These are phyloP conservation scores for Cacoxenus indagator DNA, from an alignment of 2,888 invertebrate genomes.

Conservation along the genomic window DNA sequence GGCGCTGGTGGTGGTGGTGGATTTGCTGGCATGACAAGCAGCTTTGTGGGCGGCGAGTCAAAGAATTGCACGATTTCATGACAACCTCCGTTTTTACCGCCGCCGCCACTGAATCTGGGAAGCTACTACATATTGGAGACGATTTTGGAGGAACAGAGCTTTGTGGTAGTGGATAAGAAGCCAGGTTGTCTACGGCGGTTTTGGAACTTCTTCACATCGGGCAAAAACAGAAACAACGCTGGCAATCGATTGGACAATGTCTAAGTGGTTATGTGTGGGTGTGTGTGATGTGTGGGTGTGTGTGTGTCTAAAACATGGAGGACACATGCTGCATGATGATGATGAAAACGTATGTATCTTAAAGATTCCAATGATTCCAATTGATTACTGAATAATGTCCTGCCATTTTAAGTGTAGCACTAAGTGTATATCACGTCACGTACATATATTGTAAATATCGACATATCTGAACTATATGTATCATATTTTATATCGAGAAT, in stretches of 20 bases:
- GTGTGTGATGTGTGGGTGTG: not conserved
- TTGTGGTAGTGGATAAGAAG: slow-evolving; percentile 59
- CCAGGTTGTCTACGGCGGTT: slow-evolving; percentile 62
- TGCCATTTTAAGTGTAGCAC: slow-evolving; percentile 7
- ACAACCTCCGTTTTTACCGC: slow-evolving; percentile 71
- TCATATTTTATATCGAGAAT: slow-evolving; percentile 2
- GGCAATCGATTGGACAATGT: slow-evolving; percentile 23
- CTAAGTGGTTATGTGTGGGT: not conserved
- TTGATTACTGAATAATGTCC: slow-evolving; percentile 13
- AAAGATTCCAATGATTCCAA: not conserved
- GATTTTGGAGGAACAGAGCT: slow-evolving; percentile 63
- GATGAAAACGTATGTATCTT: not conserved
- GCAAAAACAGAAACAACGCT: slow-evolving; percentile 37
- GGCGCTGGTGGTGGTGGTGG: slow-evolving; percentile 30
- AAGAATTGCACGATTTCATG: slow-evolving; percentile 90
- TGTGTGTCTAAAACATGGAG: not conserved
- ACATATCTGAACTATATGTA: slow-evolving; percentile 9
- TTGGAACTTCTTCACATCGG: slow-evolving; percentile 59
- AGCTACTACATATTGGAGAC: slow-evolving; percentile 66
- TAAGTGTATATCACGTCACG: slow-evolving; percentile 46
- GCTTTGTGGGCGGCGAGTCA: slow-evolving; percentile 71
- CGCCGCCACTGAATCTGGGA: slow-evolving; percentile 63
- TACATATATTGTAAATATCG: slow-evolving; percentile 18
- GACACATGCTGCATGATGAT: not conserved
- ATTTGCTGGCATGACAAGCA: not conserved